A percentile compares a stretch with the other conserved stretches of the same genome.
Evolutionary conservation across 2,797 vertebrate genomes (phyloP).

Genomic region (Siniperca obscura): DNA sequence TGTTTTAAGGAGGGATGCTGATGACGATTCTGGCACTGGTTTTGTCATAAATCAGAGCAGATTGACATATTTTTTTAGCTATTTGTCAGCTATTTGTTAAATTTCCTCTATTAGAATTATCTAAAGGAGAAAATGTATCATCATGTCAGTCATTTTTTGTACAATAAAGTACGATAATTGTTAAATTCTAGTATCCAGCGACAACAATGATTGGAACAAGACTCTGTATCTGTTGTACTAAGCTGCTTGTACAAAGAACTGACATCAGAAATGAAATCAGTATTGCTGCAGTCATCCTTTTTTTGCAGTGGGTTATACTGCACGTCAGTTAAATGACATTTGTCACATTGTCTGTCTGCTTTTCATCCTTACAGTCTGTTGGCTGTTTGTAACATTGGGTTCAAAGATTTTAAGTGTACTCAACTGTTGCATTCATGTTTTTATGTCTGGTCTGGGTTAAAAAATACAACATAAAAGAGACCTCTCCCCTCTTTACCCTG

Average conservation of each 20-base stretch:
- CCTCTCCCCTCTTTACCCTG: neutral
- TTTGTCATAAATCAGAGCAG: conserved; percentile 44
- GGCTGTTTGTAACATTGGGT: neutral
- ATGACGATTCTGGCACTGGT: neutral
- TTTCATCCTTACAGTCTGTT: neutral
- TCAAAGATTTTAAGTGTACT: neutral
- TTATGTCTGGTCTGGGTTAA: neutral
- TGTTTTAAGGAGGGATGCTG: conserved; percentile 36
- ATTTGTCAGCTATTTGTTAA: conserved; percentile 41
- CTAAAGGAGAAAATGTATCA: conserved; percentile 24
- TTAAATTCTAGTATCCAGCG: neutral
- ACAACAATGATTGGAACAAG: neutral
- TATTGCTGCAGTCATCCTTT: neutral
- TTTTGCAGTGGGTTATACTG: neutral
- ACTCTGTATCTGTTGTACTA: neutral
- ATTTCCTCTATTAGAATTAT: conserved; percentile 9
- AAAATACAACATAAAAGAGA: neutral
- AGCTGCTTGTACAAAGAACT: neutral
- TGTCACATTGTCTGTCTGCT: neutral
- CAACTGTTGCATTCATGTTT: conserved; percentile 11
- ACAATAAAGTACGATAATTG: neutral
- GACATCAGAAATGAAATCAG: neutral
- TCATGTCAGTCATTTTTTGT: conserved; percentile 8
- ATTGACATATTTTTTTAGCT: conserved; percentile 30
- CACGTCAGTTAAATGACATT: neutral